phyloP scores from a whole-genome alignment of 1,140 invertebrate genomes.

The Leptinotarsa lineolata region DNA sequence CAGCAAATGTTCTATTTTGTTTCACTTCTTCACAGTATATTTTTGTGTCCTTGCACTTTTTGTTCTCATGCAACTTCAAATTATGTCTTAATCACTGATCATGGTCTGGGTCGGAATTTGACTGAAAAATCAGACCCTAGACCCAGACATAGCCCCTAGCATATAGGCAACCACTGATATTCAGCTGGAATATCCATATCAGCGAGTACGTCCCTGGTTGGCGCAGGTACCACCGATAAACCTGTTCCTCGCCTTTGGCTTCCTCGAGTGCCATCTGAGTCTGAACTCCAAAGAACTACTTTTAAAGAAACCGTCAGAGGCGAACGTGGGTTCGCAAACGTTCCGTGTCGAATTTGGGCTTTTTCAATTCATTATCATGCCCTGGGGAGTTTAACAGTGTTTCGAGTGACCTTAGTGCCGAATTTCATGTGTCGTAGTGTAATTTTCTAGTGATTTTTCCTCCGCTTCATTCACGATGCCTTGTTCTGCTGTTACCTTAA shows the following conservation, averaged over 20 bases:
- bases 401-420: constrained; percentile 26
- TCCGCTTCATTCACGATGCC: constrained; percentile 67
- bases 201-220: constrained; percentile 12
- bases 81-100: no score
- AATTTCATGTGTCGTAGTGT: constrained; percentile 22
- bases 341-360: constrained; percentile 21
- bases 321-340: constrained; percentile 14
- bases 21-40: no score
- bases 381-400: constrained; percentile 24
- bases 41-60: no score
- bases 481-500: constrained; percentile 92
- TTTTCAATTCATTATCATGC: constrained; percentile 21
- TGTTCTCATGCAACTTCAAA: no score
- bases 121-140: no score
- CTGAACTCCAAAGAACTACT: constrained; percentile 26
- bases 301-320: constrained; percentile 15
- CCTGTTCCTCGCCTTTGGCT: constrained; percentile 28
- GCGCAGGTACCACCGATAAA: constrained; percentile 23
- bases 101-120: no score
- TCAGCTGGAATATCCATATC: background rate
- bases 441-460: constrained; percentile 3
- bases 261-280: constrained; percentile 28
- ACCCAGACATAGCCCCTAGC: no score
- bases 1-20: no score
- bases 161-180: no score